phyloP scores from a whole-genome alignment of 2,113 vertebrate species.

The Callipepla squamata region DNA sequence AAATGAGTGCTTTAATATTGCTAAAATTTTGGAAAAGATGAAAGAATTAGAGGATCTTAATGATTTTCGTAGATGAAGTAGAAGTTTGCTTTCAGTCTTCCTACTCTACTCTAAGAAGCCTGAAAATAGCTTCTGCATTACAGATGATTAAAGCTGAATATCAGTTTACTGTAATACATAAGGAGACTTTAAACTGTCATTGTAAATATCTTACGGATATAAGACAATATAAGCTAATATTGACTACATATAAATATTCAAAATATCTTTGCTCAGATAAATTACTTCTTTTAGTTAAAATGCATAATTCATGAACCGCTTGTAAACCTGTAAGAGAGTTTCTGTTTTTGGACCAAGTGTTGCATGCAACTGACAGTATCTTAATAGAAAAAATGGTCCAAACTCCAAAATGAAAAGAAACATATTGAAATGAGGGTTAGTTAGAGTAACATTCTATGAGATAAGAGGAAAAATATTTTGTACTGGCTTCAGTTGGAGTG shows the following conservation, averaged over 20 bases:
- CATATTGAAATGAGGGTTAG: neutral
- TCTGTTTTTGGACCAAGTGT: neutral
- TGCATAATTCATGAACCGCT: neutral
- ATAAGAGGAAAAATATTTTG: neutral
- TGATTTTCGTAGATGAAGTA: neutral
- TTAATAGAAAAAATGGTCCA: neutral
- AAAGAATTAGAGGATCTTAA: neutral
- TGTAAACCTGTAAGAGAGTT: neutral
- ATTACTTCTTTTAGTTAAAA: neutral
- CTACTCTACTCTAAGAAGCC: neutral
- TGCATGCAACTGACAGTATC: neutral
- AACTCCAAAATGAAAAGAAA: neutral
- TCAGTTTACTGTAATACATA: neutral
- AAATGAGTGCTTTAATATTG: neutral
- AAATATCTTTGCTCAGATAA: neutral
- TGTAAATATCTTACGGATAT: neutral
- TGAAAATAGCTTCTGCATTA: neutral
- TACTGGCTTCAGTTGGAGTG: neutral
- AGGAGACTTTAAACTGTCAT: neutral
- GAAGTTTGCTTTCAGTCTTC: neutral
- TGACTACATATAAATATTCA: neutral
- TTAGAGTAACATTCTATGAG: neutral
- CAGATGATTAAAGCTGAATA: neutral
- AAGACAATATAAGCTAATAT: neutral
- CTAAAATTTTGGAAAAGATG: neutral